Conservation (phyloP, 1,140 invertebrate genomes). For the Tyrophagus putrescentiae region DNA sequence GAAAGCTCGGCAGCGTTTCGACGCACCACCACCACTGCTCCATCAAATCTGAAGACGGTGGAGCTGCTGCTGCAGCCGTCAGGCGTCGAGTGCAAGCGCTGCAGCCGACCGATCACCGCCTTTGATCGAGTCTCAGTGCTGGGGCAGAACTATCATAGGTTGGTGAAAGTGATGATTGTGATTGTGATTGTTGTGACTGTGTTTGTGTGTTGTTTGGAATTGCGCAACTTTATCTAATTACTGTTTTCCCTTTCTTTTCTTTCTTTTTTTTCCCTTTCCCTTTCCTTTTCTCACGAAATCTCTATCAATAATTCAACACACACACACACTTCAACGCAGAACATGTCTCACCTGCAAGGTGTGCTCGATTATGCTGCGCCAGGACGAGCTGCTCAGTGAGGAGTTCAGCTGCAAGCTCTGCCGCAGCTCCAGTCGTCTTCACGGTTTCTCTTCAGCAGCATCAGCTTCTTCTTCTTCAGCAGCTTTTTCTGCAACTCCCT, state of each 20-base stretch:
- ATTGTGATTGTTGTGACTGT: neutral
- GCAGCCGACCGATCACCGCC: neutral
- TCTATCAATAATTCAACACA: too few relatives aligned
- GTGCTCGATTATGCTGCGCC: neutral
- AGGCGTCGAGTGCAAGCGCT: conserved; percentile 9
- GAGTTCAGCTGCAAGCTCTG: conserved; percentile 16
- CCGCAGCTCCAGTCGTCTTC: neutral
- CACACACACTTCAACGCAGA: too few relatives aligned
- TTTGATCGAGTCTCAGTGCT: conserved; percentile 1
- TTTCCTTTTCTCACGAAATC: too few relatives aligned
- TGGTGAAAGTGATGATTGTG: neutral
- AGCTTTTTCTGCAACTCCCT: neutral
- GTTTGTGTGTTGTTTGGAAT: neutral
- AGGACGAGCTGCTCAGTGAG: neutral
- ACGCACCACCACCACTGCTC: neutral
- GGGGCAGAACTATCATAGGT: conserved; percentile 11
- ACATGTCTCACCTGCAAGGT: conserved; percentile 7
- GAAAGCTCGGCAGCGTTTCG: neutral
- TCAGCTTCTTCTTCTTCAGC: neutral
- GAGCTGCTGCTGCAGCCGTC: neutral
- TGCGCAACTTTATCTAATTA: too few relatives aligned
- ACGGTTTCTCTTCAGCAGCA: conserved; percentile 5
- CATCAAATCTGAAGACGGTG: neutral
- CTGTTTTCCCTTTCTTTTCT: too few relatives aligned
- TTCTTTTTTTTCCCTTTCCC: conserved; percentile 9